These are phyloP conservation scores for Ptilorrhoa leucosticta DNA, from an alignment of 2,113 vertebrate species.

Conservation along the genomic window DNA sequence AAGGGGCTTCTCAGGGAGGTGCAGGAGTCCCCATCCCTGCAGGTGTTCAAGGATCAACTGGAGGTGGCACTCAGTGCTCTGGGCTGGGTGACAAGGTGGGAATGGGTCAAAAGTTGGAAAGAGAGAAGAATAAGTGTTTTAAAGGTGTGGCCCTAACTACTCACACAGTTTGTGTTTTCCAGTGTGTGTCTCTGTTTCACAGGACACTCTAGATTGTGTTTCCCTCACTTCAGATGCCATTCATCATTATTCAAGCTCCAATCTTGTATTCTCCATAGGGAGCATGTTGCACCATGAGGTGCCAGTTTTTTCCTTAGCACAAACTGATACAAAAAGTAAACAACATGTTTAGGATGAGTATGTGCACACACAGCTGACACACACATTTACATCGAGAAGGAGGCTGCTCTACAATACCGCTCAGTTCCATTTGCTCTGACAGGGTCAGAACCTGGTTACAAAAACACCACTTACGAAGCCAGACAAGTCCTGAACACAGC, in stretches of 20 bases:
- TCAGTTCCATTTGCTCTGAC: background rate
- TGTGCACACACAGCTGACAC: background rate
- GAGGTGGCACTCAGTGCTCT: rapidly evolving
- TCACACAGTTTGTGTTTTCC: background rate
- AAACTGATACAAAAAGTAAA: constrained; percentile 5
- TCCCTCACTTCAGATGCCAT: background rate
- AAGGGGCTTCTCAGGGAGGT: background rate
- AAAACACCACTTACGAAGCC: background rate
- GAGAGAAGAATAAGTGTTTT: background rate
- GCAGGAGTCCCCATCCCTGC: background rate
- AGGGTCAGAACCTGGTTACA: background rate
- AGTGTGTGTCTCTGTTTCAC: background rate
- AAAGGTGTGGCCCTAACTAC: background rate
- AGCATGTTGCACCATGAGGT: background rate
- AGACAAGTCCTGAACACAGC: background rate
- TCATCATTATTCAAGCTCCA: background rate
- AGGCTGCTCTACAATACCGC: background rate
- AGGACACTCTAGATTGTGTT: background rate
- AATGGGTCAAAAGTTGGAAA: background rate
- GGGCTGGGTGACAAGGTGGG: background rate
- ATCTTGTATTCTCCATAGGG: background rate
- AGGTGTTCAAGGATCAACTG: background rate
- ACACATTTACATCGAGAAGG: background rate
- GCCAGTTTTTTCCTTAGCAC: background rate
- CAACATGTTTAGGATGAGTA: background rate